A percentile compares a stretch with the other conserved stretches of the same genome.
Conservation (phyloP, 2,113 vertebrate species). For the Gambusia affinis region DNA sequence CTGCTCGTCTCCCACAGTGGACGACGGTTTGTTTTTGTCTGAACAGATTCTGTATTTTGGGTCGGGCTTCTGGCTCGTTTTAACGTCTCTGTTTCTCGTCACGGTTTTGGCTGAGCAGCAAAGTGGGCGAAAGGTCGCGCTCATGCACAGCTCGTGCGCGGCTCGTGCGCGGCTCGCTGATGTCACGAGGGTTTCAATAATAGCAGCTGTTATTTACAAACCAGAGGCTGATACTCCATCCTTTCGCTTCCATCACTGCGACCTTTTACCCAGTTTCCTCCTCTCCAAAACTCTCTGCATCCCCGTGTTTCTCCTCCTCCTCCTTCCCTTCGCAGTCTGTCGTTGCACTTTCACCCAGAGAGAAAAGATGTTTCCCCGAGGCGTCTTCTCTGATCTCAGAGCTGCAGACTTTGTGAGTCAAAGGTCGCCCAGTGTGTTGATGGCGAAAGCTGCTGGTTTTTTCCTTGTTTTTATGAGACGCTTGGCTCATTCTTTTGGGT, state of each 20-base stretch:
- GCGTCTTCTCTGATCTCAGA: slow-evolving; percentile 27
- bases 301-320: slow-evolving; percentile 19
- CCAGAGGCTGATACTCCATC: slow-evolving; percentile 28
- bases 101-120: slow-evolving; percentile 11
- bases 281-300: slow-evolving; percentile 36
- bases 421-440: slow-evolving; percentile 11
- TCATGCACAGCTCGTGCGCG: neutral
- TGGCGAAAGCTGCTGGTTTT: neutral
- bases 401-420: slow-evolving; percentile 7
- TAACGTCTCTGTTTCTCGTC: neutral
- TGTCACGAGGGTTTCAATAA: slow-evolving; percentile 41
- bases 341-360: slow-evolving; percentile 71
- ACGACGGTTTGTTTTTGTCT: neutral
- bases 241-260: slow-evolving; percentile 35
- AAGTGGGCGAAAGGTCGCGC: slow-evolving; percentile 65
- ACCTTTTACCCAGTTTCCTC: slow-evolving; percentile 73
- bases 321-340: slow-evolving; percentile 30
- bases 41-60: neutral
- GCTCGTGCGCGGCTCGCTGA: slow-evolving; percentile 6
- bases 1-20: neutral
- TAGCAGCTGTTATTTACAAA: slow-evolving; percentile 61
- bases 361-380: slow-evolving; percentile 12
- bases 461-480: neutral
- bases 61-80: neutral
- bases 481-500: slow-evolving; percentile 2